A percentile compares a stretch with the other conserved stretches of the same genome.
Evolutionary conservation across 2,888 invertebrate species (phyloP).

Genomic region (Drosophila tanythrix): DNA sequence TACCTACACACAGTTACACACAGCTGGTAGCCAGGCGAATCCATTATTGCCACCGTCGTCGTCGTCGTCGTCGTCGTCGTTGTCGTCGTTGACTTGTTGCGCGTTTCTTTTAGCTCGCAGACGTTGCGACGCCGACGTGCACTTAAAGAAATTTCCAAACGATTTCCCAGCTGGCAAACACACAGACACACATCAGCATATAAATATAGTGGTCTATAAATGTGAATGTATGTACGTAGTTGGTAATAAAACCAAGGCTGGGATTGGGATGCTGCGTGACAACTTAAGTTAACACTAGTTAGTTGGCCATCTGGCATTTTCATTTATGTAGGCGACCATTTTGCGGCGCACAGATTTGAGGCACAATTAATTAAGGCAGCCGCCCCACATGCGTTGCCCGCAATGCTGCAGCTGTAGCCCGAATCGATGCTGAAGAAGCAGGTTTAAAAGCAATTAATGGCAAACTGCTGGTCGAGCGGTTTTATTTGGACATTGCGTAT

Average conservation of each 20-base stretch:
- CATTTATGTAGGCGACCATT: constrained; percentile 40
- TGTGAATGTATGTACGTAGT: not conserved
- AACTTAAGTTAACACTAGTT: constrained; percentile 6
- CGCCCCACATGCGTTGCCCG: constrained; percentile 19
- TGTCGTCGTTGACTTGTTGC: constrained; percentile 63
- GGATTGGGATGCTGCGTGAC: not conserved
- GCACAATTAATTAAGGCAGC: constrained; percentile 45
- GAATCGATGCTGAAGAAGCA: constrained; percentile 1
- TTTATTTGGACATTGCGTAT: constrained; percentile 41
- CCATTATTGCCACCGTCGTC: constrained; percentile 40
- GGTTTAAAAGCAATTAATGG: constrained; percentile 40
- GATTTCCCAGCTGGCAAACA: constrained; percentile 15
- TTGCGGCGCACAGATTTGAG: constrained; percentile 43
- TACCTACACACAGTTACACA: constrained; percentile 6
- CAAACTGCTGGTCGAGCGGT: constrained; percentile 13
- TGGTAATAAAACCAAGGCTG: constrained; percentile 42
- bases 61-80: constrained; percentile 15
- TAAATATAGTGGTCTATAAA: not conserved
- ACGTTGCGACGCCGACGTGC: constrained; percentile 57
- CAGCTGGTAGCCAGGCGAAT: constrained; percentile 44
- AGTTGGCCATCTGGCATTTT: constrained; percentile 34
- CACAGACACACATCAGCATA: not conserved
- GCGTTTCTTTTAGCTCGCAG: constrained; percentile 45
- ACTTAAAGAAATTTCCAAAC: constrained; percentile 52
- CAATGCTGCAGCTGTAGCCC: constrained; percentile 3